phyloP scores from a whole-genome alignment of 2,888 invertebrate genomes.

The Rhabditoides inermis region DNA sequence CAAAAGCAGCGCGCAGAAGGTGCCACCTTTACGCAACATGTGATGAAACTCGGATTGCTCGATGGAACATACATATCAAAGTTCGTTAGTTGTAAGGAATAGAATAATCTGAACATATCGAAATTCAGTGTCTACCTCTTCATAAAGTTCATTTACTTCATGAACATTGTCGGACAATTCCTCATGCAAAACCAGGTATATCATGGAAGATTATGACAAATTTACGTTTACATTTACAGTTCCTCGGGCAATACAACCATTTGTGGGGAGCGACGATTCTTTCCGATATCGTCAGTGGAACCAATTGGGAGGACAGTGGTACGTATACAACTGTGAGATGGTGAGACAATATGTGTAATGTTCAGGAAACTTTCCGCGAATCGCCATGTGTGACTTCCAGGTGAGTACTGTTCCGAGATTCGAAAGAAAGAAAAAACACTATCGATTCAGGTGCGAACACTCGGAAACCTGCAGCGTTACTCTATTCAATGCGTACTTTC shows the following conservation, averaged over 20 bases:
- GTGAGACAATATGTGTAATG: not conserved
- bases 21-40: constrained; percentile 9
- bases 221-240: too few species aligned
- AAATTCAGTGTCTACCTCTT: constrained; percentile 38
- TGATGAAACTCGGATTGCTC: constrained; percentile 30
- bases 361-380: constrained; percentile 44
- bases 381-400: constrained; percentile 49
- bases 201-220: too few species aligned
- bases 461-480: constrained; percentile 30
- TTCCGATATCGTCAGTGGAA: constrained; percentile 38
- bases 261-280: constrained; percentile 44
- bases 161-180: constrained; percentile 47
- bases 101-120: not conserved
- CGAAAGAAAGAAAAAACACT: not conserved
- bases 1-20: constrained; percentile 17
- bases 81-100: constrained; percentile 10
- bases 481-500: constrained; percentile 36
- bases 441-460: constrained; percentile 22
- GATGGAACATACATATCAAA: constrained; percentile 39
- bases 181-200: constrained; percentile 45
- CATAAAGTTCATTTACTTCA: constrained; percentile 44
- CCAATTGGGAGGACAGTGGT: constrained; percentile 45
- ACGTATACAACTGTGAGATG: not conserved
- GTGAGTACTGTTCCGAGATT: constrained; percentile 11
- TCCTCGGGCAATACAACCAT: constrained; percentile 39